Evolutionary conservation across 2,113 vertebrate species (phyloP), one percentile per base, ranked within the genome.

Genomic region (Limanda limanda): DNA sequence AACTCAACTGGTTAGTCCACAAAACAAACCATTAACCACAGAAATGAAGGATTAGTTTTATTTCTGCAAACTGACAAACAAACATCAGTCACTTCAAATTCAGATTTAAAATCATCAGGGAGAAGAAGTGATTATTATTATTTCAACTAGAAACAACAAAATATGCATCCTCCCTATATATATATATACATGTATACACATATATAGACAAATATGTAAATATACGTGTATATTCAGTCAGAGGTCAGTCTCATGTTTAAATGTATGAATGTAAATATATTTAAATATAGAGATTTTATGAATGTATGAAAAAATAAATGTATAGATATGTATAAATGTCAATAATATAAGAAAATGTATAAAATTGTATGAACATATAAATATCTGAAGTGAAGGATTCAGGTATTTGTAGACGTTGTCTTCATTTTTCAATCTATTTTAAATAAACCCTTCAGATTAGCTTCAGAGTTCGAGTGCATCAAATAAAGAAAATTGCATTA

Each of bases 401-500:
- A 55, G n/a, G 18, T 21, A 18, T 20, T 55, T 21, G 21, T 37
- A 37, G n/a, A 21, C 45, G 45, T 14, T 47, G 4, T 47, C 45
- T 14, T 47, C 14, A 47, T 47, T 47, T 47, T 23, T 86, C 85
- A 85, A 91, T 93, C 89, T 88, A 87, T 87, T 88, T 87, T 78
- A 91, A 93, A 91, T 87, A 91, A 78, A 84, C 78, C 76, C 59
- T 92, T 68, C 89, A 93, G 93, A 94, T 94, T 94, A 93, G 93
- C 92, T 78, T 69, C 84, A 73, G 81, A 90, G 83, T 87, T 89
- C 78, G 82, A 79, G 78, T 74, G 89, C 90, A 92, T 92, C 90
- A 94, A 93, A 92, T 92, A 90, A 92, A 93, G 88, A 92, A 90
- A 92, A 92, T 92, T 88, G 91, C 91, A 92, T 93, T 86, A 92